Base-by-base conservation (phyloP, 2,888 invertebrate genomes). In the Cheilosia urbana region DNA sequence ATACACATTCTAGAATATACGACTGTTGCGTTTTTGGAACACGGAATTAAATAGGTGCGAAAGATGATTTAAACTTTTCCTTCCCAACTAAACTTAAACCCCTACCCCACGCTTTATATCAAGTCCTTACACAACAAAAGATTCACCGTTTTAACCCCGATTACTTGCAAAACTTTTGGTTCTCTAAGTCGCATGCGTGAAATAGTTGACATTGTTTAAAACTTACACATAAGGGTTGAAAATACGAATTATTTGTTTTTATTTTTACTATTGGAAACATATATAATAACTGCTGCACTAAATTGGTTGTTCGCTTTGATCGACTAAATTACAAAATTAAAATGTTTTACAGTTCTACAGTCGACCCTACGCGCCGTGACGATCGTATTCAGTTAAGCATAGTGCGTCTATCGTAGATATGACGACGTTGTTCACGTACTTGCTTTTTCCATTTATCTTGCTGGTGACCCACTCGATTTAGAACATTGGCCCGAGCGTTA, bases 371-470 rank as follows among this genome's bases (percentile, higher is more conserved):
- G 34, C 17, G 37, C 2, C n/a, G 17, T 11, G 17, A 40, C 24
- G 30, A 58, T 45, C 53, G 30, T 11, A 13, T 65, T 93, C 94
- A 99, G 93, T 99, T 99, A 71, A 99, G 94, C 98, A 99, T 99
- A 15, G 98, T 98, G 92, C 99, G 99, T 82, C 97, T 94, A 92
- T 99, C 98, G 92, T 99, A 99, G 90, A 99, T 99, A 92, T 98
- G 98, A 88, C 96, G 95, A 66, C 99, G 94, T 75, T 92, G 92
- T 84, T 92, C 92, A 9, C 98, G 96, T 5, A 99, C 99, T 92
- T 98, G 98, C 49, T 96, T 94, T 93, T 99, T 99, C 99, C 99
- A 99, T 91, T 98, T 98, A 92, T 98, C 97, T 92, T 98, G 98
- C 90, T 99, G 98, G 90, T 98, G 97, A 0, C 98, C 98, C 53